Evolutionary conservation across 2,888 invertebrate genomes (phyloP), one percentile per base, ranked within the genome.

Genomic region (Didymodactylos carnosus): DNA sequence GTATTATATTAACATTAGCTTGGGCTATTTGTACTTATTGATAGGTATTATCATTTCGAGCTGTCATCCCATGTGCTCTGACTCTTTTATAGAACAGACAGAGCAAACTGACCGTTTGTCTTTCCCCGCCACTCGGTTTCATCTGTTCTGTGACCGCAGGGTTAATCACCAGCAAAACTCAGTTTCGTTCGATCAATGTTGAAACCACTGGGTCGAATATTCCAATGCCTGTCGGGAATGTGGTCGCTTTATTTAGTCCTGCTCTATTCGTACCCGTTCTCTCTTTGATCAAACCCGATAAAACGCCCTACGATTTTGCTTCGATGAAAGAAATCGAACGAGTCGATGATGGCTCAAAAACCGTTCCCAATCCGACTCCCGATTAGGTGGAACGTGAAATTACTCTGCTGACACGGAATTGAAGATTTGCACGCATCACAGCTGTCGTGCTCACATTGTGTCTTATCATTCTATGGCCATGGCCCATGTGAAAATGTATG

Each of bases 11-110:
- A 77, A 82, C 80, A 76, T 82, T 29, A 79, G 78, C 72, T 77
- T 84, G 27, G 79, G 80, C 23, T 82, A 83, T 80, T 78, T 83
- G 16, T 83, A 84, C 77, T 76, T 80, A 29, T 80, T 84, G 75
- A 83, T 82, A 81, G 83, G 83, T 2, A 78, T 83, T 41, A 76
- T 83, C 43, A 81, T 84, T 62, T 82, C 83, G 82, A 4, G 81
- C 82, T 4, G 83, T 83, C 7, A 75, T 82, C 4, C 83, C 83
- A 2, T 80, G 83, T 51, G 76, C 79, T 1, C 76, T 84, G 40
- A 77, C 79, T 46, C 80, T 83, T 79, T 79, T 78, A 76, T 83
- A 83, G 83, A 78, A 79, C 53, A 77, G 80, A 29, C 78, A 83
- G 27, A 83, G 80, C 0, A 79, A 80, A 2, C 49, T 71, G 5